Percentiles rank a stretch among this genome's conserved stretches.
Evolutionary conservation across 2,888 invertebrate genomes (phyloP).

Genomic region (Volucella inflata): DNA sequence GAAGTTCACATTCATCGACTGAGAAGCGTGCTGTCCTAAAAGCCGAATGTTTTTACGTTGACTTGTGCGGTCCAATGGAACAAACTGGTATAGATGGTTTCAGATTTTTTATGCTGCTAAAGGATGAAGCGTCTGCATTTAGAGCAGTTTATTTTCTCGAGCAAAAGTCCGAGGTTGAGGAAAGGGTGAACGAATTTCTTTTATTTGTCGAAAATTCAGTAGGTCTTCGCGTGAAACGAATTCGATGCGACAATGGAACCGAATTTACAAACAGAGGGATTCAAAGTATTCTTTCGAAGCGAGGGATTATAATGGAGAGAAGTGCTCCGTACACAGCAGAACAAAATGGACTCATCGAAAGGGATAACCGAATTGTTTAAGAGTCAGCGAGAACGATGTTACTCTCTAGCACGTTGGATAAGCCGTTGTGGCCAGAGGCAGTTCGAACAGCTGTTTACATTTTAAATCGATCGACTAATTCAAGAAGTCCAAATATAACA

Average conservation of each 20-base stretch:
- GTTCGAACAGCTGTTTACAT: too few species aligned
- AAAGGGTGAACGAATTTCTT: conserved; percentile 11
- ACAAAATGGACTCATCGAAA: conserved; percentile 55
- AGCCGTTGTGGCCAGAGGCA: too few species aligned
- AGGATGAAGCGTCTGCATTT: conserved; percentile 43
- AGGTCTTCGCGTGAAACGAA: background rate
- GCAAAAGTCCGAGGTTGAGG: conserved; percentile 4
- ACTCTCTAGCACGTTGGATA: too few species aligned
- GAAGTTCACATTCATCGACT: background rate
- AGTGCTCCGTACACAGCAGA: conserved; percentile 71
- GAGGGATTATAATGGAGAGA: conserved; percentile 15
- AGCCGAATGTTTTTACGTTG: background rate
- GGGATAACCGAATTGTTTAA: conserved; percentile 75
- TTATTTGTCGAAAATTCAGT: conserved; percentile 14
- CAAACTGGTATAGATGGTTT: conserved; percentile 28
- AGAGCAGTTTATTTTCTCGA: background rate
- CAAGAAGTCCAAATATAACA: conserved; percentile 13
- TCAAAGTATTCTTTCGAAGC: conserved; percentile 6
- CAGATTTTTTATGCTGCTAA: conserved; percentile 43
- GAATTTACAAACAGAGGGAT: conserved; percentile 40
- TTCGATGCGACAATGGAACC: conserved; percentile 41
- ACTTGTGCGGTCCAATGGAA: conserved; percentile 37
- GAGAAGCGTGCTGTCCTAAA: conserved; percentile 4
- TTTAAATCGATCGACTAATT: conserved; percentile 36
- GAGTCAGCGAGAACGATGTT: conserved; percentile 77